These are phyloP conservation scores for Macrobrachium nipponense DNA, from an alignment of 1,140 invertebrate genomes.

Conservation along the genomic window DNA sequence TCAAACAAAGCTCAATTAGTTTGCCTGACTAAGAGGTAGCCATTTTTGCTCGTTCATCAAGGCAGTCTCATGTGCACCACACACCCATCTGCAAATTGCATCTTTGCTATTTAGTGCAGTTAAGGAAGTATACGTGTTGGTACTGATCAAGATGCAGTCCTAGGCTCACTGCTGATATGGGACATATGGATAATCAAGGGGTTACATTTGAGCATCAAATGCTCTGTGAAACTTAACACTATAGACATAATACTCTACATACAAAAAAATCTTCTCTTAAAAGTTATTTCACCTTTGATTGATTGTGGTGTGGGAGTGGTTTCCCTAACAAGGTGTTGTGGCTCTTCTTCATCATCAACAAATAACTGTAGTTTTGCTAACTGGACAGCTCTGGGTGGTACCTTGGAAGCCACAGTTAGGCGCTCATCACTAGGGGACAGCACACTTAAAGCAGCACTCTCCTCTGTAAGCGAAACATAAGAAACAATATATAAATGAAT, in stretches of 20 bases:
- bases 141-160: too few relatives aligned
- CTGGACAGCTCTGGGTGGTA: constrained; percentile 78
- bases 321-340: constrained; percentile 22
- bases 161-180: too few relatives aligned
- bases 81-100: too few relatives aligned
- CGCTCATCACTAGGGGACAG: constrained; percentile 66
- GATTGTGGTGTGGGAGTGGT: constrained; percentile 22
- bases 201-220: too few relatives aligned
- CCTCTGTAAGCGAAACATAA: constrained; percentile 1
- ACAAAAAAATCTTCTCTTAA: neutral
- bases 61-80: too few relatives aligned
- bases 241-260: neutral
- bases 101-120: too few relatives aligned
- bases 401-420: constrained; percentile 73
- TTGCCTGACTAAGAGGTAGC: too few relatives aligned
- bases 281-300: constrained; percentile 19
- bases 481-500: too few relatives aligned
- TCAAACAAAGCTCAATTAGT: too few relatives aligned
- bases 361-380: constrained; percentile 89
- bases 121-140: too few relatives aligned
- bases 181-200: too few relatives aligned
- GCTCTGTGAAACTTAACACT: neutral
- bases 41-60: too few relatives aligned
- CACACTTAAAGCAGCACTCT: constrained; percentile 40
- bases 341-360: constrained; percentile 68